phyloP scores from a whole-genome alignment of 2,888 invertebrate species.

The Gibbula magus region DNA sequence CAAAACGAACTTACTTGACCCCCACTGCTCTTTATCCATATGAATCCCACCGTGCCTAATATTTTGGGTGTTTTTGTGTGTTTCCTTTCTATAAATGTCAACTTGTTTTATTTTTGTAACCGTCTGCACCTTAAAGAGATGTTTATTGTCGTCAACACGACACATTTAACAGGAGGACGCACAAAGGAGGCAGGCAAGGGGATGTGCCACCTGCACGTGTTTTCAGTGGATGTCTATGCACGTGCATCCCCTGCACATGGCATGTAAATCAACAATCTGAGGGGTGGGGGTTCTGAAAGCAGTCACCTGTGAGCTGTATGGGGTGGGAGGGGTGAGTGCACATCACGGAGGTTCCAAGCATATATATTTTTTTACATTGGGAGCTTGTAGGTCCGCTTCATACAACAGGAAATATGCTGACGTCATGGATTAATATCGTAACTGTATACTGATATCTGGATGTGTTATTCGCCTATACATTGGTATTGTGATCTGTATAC shows the following conservation, averaged over 20 bases:
- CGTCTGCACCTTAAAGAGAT: slow-evolving; percentile 1
- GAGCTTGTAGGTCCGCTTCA: too few relatives aligned
- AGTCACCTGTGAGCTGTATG: neutral
- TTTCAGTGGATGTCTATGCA: neutral
- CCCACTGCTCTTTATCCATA: too few relatives aligned
- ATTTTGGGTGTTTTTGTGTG: too few relatives aligned
- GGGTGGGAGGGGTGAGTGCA: neutral
- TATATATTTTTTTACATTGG: too few relatives aligned
- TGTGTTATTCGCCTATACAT: too few relatives aligned
- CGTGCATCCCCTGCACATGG: neutral
- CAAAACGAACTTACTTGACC: too few relatives aligned
- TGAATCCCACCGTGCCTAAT: too few relatives aligned
- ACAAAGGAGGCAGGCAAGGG: neutral
- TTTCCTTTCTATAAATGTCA: neutral
- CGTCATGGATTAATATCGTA: too few relatives aligned
- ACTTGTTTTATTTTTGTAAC: slow-evolving; percentile 8
- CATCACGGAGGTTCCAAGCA: too few relatives aligned
- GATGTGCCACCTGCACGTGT: neutral
- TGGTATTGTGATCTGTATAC: too few relatives aligned
- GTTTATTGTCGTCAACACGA: slow-evolving; percentile 1
- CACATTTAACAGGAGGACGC: neutral
- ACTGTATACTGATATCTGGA: too few relatives aligned
- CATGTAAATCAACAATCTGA: neutral
- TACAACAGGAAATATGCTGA: too few relatives aligned
- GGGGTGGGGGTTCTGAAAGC: neutral